Evolutionary conservation across 2,113 vertebrate species (phyloP), one percentile per base, ranked within the genome.

Genomic region (Cacatua alba): DNA sequence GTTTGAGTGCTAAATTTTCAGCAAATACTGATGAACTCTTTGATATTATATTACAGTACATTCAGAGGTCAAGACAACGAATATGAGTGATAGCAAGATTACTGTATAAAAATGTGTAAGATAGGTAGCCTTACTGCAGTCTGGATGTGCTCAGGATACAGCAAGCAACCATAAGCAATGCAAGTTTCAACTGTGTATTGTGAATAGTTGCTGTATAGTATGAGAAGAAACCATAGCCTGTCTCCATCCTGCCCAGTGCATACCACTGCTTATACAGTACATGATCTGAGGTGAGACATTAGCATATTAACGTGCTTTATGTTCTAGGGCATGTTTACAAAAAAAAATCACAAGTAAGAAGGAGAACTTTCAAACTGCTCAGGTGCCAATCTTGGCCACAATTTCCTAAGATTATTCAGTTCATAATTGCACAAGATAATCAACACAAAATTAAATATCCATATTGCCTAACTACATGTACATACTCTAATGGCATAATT

Each of bases 361-460:
- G 23, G 49, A 72, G 53, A 88, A 84, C 21, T 59, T 90, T 71
- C 39, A 69, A 86, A 88, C 51, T 88, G 35, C 55, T 91, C 51
- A 77, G 88, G 51, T 88, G 64, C 55, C 75, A 82, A 31, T 43
- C 39, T 76, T 92, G 72, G 53, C 26, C 57, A 68, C 24, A 64
- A 39, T 68, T 95, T 95, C 53, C 57, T 86, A 57, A 91, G 71
- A 88, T 60, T 90, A 72, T 69, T 84, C 70, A 55, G 49, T 90
- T 82, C 60, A 41, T 89, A 95, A 96, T 57, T 96, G 60, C n/a
- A 64, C 35, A 91, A 67, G 39, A 52, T 80, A 89, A 89, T 90
- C 67, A 71, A 93, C 68, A 95, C 19, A 86, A 94, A 96, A 97
- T 95, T 95, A 95, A 88, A 95, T 86, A 92, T 78, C 37, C 82